Evolutionary conservation across 2,888 invertebrate genomes (phyloP).

Genomic region (Drosophila leonis): DNA sequence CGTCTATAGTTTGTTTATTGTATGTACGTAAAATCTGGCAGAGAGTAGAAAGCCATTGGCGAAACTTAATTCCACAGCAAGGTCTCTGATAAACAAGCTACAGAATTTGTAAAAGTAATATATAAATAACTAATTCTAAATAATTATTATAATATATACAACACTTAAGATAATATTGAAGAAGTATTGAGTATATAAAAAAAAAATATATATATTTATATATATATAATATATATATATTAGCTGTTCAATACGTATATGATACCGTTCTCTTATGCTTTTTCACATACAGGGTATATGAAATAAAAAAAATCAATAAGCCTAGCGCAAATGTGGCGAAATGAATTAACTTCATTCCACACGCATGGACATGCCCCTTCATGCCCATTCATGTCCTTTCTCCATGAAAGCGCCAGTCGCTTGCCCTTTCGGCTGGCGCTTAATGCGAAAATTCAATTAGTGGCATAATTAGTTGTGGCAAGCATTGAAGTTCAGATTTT

Average conservation of each 20-base stretch:
- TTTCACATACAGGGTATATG: slow-evolving; percentile 30
- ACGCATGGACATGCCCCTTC: slow-evolving; percentile 51
- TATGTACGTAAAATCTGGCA: not conserved
- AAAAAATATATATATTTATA: no score
- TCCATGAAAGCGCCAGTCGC: slow-evolving; percentile 11
- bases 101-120: not conserved
- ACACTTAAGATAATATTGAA: not conserved
- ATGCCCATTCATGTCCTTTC: slow-evolving; percentile 5
- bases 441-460: slow-evolving; percentile 83
- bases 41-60: not conserved
- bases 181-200: not conserved
- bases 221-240: not conserved
- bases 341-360: slow-evolving; percentile 68
- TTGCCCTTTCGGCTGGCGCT: slow-evolving; percentile 61
- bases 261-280: not conserved
- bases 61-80: not conserved
- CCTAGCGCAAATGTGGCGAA: slow-evolving; percentile 56
- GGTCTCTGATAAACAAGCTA: not conserved
- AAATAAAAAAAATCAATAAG: slow-evolving; percentile 64
- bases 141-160: not conserved
- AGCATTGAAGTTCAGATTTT: slow-evolving; percentile 79
- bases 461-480: slow-evolving; percentile 84
- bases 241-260: not conserved
- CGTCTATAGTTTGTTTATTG: no score
- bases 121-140: not conserved